Base-by-base conservation (phyloP, 2,888 invertebrate species). In the Acheta domesticus region DNA sequence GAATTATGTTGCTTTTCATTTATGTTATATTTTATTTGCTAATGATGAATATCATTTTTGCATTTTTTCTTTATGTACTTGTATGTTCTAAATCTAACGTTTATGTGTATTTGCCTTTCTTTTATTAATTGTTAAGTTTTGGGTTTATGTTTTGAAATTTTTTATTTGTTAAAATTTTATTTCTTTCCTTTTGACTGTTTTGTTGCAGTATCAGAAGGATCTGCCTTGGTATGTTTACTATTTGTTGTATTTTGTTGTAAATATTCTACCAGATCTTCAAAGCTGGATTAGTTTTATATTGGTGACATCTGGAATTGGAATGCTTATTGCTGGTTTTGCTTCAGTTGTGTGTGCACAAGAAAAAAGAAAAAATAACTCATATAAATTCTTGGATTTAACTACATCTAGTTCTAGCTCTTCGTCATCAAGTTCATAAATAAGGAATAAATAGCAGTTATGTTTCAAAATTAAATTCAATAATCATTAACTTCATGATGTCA, bases 191-290 rank as follows among this genome's bases (percentile, higher is more conserved):
- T 36, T 80, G 81, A 80, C 79, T 81, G 79, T 76, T 62, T 49
- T 80, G 76, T 88, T 89, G 81, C 89, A 92, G 92, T 88, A 89
- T 83, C 91, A 91, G 87, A 88, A 89, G 83, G 89, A 89, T 2
- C 84, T 92, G 1, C 91, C 91, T 0, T 84, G 87, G 49, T 86
- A 87, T 80, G 89, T 91, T 74, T 85, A 85, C 79, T 83, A 84
- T 49, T 85, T 89, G 8, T 86, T 91, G 74, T 89, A 88, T 83
- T 88, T 91, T 82, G 87, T 87, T 78, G 87, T 89, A 0, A 88
- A 88, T 0, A 82, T 91, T 2, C 81, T 91, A 75, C 91, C 91
- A 16, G 87, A 87, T 1, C 80, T 88, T 1, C 89, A 91, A 73
- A 76, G 75, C 14, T 79, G 79, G 79, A 19, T 80, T 16, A 80